Conservation (phyloP, 2,113 vertebrate species). For the Arizona elegans region DNA sequence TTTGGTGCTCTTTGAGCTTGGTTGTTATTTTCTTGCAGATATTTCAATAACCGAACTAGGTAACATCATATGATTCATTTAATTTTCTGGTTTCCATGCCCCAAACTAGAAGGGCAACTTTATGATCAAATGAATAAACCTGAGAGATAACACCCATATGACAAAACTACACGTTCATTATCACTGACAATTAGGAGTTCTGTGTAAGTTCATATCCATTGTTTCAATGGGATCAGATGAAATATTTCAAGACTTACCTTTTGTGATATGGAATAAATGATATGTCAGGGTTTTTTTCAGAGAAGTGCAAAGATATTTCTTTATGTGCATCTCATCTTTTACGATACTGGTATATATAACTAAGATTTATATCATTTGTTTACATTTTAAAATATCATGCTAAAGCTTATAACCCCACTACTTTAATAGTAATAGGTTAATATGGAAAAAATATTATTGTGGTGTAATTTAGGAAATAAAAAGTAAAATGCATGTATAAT, state of each 20-base stretch:
- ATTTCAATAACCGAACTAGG: neutral
- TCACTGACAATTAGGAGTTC: neutral
- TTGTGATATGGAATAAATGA: neutral
- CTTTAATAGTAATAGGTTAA: neutral
- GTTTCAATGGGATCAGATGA: neutral
- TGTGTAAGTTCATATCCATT: neutral
- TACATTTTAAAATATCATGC: neutral
- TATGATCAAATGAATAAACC: neutral
- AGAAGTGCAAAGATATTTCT: neutral
- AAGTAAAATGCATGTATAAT: neutral
- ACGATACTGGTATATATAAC: neutral
- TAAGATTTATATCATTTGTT: neutral
- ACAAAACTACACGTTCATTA: neutral
- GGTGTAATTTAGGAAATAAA: neutral
- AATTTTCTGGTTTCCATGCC: neutral
- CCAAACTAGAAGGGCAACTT: neutral
- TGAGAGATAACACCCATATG: neutral
- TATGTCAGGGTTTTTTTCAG: neutral
- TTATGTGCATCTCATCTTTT: neutral
- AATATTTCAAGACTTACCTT: neutral
- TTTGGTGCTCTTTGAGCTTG: neutral
- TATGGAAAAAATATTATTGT: neutral
- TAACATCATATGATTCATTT: neutral
- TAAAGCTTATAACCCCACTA: neutral
- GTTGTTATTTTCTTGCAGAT: neutral